phyloP scores from a whole-genome alignment of 2,888 invertebrate species.

The Pogonocherus hispidulus region DNA sequence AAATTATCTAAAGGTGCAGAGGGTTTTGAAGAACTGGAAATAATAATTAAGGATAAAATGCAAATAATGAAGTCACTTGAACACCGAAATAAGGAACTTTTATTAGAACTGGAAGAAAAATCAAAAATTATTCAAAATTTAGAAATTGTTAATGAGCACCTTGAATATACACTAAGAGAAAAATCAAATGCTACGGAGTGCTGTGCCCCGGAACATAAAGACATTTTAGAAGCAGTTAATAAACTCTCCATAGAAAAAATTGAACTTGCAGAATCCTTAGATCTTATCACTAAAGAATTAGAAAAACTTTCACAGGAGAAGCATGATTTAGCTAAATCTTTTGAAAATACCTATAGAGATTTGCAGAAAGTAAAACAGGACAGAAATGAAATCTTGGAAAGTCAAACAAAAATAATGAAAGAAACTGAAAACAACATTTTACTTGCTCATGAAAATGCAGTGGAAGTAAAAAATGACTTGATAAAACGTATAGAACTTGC shows the following conservation, averaged over 20 bases:
- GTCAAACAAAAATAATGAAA: constrained; percentile 56
- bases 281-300: constrained; percentile 44
- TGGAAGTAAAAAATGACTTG: constrained; percentile 56
- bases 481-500: constrained; percentile 49
- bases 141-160: constrained; percentile 26
- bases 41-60: neutral
- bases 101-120: constrained; percentile 37
- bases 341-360: constrained; percentile 51
- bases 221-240: constrained; percentile 45
- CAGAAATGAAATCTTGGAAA: constrained; percentile 56
- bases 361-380: constrained; percentile 55
- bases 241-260: constrained; percentile 45
- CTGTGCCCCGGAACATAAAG: constrained; percentile 40
- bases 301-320: constrained; percentile 38
- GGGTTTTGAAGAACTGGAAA: neutral
- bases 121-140: constrained; percentile 29
- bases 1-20: neutral
- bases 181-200: constrained; percentile 36
- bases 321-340: constrained; percentile 33
- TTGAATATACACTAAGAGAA: constrained; percentile 37
- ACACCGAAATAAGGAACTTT: neutral
- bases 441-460: constrained; percentile 55
- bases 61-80: neutral
- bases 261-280: constrained; percentile 43
- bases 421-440: constrained; percentile 57